phyloP scores from a whole-genome alignment of 2,888 invertebrate genomes.

The Sinopyrophorus schimmeli region DNA sequence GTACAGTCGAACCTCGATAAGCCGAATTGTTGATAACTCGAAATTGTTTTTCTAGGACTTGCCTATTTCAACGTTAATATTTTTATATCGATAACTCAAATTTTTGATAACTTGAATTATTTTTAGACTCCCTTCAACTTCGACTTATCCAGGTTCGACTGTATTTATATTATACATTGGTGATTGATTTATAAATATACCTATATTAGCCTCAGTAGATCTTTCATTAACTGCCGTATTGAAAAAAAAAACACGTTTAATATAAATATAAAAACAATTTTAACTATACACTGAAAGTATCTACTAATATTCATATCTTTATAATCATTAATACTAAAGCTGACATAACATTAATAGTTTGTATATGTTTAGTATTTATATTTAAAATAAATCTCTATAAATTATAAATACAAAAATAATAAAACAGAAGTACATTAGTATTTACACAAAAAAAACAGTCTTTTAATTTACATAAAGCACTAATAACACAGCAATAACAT shows the following conservation, averaged over 20 bases:
- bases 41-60: too few relatives aligned
- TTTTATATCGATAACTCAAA: too few relatives aligned
- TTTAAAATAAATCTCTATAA: constrained; percentile 17
- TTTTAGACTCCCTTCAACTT: too few relatives aligned
- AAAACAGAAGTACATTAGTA: constrained; percentile 14
- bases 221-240: too few relatives aligned
- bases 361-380: background rate
- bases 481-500: constrained; percentile 22
- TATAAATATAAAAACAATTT: constrained; percentile 4
- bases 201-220: too few relatives aligned
- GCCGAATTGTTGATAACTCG: too few relatives aligned
- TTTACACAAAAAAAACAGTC: constrained; percentile 23
- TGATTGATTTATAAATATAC: too few relatives aligned
- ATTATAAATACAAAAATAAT: constrained; percentile 10
- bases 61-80: too few relatives aligned
- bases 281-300: background rate
- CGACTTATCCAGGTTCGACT: too few relatives aligned
- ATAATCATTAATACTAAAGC: background rate
- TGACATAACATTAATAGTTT: background rate
- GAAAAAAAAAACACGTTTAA: constrained; percentile 38
- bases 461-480: constrained; percentile 25
- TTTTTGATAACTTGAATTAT: too few relatives aligned
- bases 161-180: too few relatives aligned
- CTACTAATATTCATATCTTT: constrained; percentile 52
- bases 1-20: too few relatives aligned